Evolutionary conservation across 2,113 vertebrate species (phyloP).

Genomic region (Macaca mulatta): DNA sequence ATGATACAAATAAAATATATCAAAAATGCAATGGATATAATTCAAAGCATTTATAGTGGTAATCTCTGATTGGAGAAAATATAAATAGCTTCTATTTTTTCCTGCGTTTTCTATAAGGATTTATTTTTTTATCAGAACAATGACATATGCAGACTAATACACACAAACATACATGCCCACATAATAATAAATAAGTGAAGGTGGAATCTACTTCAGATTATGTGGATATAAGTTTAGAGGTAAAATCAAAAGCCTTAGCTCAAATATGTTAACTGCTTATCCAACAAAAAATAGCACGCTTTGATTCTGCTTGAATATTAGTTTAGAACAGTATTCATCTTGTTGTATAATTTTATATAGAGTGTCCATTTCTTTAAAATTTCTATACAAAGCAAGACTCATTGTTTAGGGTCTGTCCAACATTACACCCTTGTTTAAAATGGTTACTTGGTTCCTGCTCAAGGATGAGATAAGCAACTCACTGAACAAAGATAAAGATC

Average conservation of each 20-base stretch:
- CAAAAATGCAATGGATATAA: neutral
- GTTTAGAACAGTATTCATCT: constrained; percentile 12
- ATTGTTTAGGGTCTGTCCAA: neutral
- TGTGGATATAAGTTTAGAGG: neutral
- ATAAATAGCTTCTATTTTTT: neutral
- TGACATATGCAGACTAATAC: neutral
- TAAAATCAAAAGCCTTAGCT: neutral
- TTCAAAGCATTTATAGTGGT: neutral
- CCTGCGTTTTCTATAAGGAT: neutral
- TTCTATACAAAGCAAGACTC: neutral
- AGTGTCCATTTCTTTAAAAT: neutral
- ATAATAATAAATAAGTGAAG: neutral
- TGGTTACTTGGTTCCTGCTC: neutral
- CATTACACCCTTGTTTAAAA: neutral
- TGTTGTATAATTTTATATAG: neutral
- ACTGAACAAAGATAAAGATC: constrained; percentile 55
- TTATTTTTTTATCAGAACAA: neutral
- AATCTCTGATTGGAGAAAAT: neutral
- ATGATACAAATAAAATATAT: neutral
- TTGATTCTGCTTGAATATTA: neutral
- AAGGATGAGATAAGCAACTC: neutral
- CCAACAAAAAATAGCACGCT: neutral
- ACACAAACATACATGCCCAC: neutral
- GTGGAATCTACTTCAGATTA: neutral
- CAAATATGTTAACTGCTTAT: neutral